A percentile compares a stretch with the other conserved stretches of the same genome.
phyloP scores from a whole-genome alignment of 2,888 invertebrate species.

The Tillus elongatus region DNA sequence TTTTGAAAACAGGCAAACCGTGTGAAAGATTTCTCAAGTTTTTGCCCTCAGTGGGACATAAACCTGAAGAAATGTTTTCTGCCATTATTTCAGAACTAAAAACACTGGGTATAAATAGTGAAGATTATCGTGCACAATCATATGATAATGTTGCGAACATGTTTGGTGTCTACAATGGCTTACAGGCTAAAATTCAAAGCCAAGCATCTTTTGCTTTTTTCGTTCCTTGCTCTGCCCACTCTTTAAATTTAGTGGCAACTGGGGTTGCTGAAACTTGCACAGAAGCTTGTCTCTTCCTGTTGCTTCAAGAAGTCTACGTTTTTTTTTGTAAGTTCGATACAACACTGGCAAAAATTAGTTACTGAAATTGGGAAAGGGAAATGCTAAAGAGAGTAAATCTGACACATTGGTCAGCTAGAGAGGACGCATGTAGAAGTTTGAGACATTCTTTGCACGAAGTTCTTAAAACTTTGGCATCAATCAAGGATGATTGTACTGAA shows the following conservation, averaged over 20 bases:
- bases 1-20: constrained; percentile 5
- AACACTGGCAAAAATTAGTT: constrained; percentile 19
- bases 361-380: constrained; percentile 16
- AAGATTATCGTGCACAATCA: constrained; percentile 24
- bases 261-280: constrained; percentile 17
- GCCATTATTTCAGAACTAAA: constrained; percentile 13
- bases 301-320: constrained; percentile 5
- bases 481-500: constrained; percentile 23
- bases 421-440: constrained; percentile 21
- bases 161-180: background rate
- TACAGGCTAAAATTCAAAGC: constrained; percentile 15
- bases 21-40: constrained; percentile 9
- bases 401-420: constrained; percentile 31
- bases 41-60: too few species aligned
- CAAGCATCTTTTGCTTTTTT: too few species aligned
- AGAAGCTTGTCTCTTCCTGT: constrained; percentile 15
- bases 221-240: too few species aligned
- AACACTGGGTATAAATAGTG: constrained; percentile 15
- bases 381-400: constrained; percentile 26
- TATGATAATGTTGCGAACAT: constrained; percentile 26
- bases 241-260: constrained; percentile 19
- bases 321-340: background rate
- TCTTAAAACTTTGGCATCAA: constrained; percentile 19
- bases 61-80: constrained; percentile 18
- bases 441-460: constrained; percentile 19